phyloP scores from a whole-genome alignment of 2,888 invertebrate genomes.

The Endotricha flammealis region DNA sequence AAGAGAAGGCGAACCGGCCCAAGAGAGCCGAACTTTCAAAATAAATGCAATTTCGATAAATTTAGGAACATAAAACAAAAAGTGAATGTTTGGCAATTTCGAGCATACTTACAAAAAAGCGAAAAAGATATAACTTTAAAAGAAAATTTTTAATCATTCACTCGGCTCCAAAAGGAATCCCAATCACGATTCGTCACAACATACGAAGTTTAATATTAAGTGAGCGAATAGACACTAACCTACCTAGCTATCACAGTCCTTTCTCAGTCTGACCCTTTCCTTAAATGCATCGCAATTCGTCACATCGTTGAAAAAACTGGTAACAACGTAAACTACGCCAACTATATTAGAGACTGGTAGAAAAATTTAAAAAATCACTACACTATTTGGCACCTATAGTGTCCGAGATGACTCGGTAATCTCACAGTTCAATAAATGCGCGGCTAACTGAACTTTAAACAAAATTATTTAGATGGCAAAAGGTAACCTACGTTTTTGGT shows the following conservation, averaged over 20 bases:
- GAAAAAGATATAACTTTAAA: constrained; percentile 28
- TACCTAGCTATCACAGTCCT: constrained; percentile 78
- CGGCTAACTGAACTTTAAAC: constrained; percentile 42
- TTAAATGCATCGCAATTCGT: constrained; percentile 72
- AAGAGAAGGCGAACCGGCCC: constrained; percentile 33
- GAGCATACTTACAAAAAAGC: constrained; percentile 34
- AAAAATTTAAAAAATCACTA: constrained; percentile 56
- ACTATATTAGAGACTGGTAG: constrained; percentile 62
- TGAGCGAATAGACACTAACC: constrained; percentile 72
- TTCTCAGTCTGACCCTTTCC: constrained; percentile 77
- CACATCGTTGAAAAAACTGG: constrained; percentile 67
- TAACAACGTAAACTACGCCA: constrained; percentile 72
- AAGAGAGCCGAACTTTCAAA: constrained; percentile 26
- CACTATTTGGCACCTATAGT: constrained; percentile 74
- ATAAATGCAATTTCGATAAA: constrained; percentile 40
- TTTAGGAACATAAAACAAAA: constrained; percentile 44
- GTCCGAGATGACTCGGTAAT: constrained; percentile 47
- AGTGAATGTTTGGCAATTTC: constrained; percentile 35
- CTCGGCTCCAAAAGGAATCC: constrained; percentile 43
- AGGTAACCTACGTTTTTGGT: constrained; percentile 77
- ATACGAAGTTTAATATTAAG: constrained; percentile 65
- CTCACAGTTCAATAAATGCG: constrained; percentile 24
- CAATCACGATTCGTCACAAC: constrained; percentile 42
- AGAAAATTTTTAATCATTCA: constrained; percentile 41
- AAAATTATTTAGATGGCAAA: constrained; percentile 64